phyloP scores from a whole-genome alignment of 2,888 invertebrate species.

The Pseudolycoriella hygida region DNA sequence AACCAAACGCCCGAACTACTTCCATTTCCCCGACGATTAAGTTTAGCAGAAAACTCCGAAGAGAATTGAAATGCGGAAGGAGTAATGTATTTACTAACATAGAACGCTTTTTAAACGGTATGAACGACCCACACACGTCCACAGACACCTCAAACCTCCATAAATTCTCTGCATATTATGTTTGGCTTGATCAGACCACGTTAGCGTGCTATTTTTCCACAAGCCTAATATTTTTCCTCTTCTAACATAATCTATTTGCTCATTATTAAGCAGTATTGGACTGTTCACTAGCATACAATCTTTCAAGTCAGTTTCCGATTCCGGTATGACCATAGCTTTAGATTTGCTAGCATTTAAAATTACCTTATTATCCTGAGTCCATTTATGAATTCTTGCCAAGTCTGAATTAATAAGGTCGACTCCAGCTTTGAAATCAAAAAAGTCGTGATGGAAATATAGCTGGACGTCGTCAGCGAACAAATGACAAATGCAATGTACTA shows the following conservation, averaged over 20 bases:
- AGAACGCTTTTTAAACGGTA: no score
- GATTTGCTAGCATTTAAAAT: neutral
- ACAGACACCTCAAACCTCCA: neutral
- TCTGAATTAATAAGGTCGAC: neutral
- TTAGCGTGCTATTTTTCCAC: neutral
- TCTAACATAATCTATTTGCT: neutral
- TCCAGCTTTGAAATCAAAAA: no score
- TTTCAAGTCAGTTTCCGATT: no score
- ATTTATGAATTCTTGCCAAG: neutral
- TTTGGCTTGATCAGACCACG: neutral
- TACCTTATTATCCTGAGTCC: neutral
- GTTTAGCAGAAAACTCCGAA: no score
- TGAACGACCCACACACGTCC: neutral
- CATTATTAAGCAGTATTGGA: neutral
- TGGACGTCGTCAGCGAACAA: no score
- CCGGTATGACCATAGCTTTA: no score
- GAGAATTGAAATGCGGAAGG: no score
- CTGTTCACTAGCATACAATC: neutral
- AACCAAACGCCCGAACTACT: no score
- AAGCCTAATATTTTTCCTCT: neutral
- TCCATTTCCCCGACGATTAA: no score
- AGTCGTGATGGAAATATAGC: no score
- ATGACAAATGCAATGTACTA: no score
- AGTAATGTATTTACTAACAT: no score
- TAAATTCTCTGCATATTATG: neutral